Evolutionary conservation across 2,797 vertebrate genomes (phyloP).

Genomic region (Cheirogaleus major): DNA sequence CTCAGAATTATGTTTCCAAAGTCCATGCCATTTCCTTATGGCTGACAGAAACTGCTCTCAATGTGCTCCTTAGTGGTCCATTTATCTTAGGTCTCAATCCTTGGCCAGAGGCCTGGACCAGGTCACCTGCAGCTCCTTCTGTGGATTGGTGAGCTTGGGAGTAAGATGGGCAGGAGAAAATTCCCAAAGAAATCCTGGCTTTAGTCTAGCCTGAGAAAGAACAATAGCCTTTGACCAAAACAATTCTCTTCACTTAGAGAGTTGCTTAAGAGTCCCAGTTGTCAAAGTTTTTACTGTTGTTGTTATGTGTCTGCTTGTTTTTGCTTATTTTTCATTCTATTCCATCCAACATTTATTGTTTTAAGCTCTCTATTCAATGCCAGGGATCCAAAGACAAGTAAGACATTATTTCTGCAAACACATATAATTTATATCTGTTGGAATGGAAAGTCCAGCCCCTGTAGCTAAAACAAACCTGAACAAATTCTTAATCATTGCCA

Average conservation of each 20-base stretch:
- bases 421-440: not conserved
- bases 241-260: not conserved
- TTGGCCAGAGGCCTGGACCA: not conserved
- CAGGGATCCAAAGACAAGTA: not conserved
- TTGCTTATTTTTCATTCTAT: not conserved
- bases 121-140: not conserved
- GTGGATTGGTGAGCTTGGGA: not conserved
- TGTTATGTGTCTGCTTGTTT: not conserved
- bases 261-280: not conserved
- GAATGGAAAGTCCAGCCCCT: not conserved
- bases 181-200: not conserved
- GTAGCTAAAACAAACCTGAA: not conserved
- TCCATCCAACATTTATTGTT: not conserved
- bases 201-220: not conserved
- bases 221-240: not conserved
- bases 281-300: not conserved
- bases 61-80: not conserved
- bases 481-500: not conserved
- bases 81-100: not conserved
- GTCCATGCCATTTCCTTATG: not conserved
- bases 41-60: not conserved
- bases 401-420: not conserved
- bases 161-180: not conserved
- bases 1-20: not conserved
- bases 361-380: not conserved